Base-by-base conservation (phyloP, 2,888 invertebrate genomes). In the Glyphotaelius pellucidus region DNA sequence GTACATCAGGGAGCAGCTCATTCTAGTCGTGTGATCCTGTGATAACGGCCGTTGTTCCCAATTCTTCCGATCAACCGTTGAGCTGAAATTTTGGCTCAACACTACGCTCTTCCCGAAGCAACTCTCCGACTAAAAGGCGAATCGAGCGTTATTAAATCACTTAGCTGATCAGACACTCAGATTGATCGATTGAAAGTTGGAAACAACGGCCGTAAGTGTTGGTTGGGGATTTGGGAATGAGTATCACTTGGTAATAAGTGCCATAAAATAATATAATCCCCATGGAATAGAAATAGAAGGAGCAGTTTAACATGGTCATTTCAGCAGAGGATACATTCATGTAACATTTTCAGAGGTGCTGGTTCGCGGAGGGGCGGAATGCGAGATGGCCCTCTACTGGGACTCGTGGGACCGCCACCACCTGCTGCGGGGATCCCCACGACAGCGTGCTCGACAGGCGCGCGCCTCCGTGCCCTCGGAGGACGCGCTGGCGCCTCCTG, bases 341-440 rank as follows among this genome's bases (percentile, higher is more conserved):
- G 25, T 67, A 25, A 67, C 25, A n/a, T 67, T 67, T 67, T 19
- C 94, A 97, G 97, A 97, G 94, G 96, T 97, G 86, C 95, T 97
- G 93, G 95, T 96, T 93, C 97, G 96, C 89, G 97, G 96, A 92
- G 97, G 96, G 85, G 96, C 96, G 93, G 95, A 94, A 93, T 95
- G 91, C 94, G 97, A 96, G 94, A 95, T 97, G 94, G 97, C 97
- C 93, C 96, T 99, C 94, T 99, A 98, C 95, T 99, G 99, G 99
- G 99, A 99, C 95, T 99, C 98, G 12, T 99, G 98, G 98, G 98
- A 99, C 95, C 96, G 98, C 90, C 97, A 97, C 94, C 96, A 95
- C 94, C 94, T 95, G 93, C 94, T 95, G 92, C 95, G 95, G 94
- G 96, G 94, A 94, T 97, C 94, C 94, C 96, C 94, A 93, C 95